Evolutionary conservation across 1,140 invertebrate species (phyloP), one percentile per base, ranked within the genome.

Genomic region (Glomeris maerens): DNA sequence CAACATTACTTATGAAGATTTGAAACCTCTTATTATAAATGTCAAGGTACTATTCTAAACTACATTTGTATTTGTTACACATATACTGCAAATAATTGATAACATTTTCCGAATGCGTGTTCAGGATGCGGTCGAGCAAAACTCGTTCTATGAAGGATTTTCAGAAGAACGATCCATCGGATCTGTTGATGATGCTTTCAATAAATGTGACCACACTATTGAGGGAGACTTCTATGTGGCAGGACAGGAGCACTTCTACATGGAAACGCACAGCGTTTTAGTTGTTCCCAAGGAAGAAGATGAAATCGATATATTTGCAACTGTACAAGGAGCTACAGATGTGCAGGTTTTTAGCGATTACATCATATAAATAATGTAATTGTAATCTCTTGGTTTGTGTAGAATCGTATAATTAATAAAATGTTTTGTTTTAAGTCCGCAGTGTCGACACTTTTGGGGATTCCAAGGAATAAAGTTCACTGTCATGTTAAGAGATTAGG

Each of bases 211-310:
- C 26, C 69, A 79, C 61, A 63, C 79, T 14, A 54, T 81, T 25
- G 77, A 83, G 66, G 84, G 87, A 7, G 77, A 81, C 62, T 71
- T 85, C 38, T 74, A 79, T 55, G 81, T 83, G 58, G 88, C 88
- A 38, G 90, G 88, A 0, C 93, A 97, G 66, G 91, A 96, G 66
- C 93, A 98, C 66, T 97, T 97, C 70, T 97, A 98, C 68, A 67
- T 98, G 52, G 89, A 93, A 70, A 93, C 91, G 0, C 77, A 92
- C 25, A 76, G 75, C 3, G 59, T 63, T 27, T 68, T 89, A 38
- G 89, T 78, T 1, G 68, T 88, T 26, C 87, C 87, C 0, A 79
- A 77, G 49, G n/a, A n/a, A n/a, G 83, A 85, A 62, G 75, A 81
- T 58, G 79, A 94, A 66, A 71, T 95, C 48, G 87, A 93, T 66